A percentile compares a stretch with the other conserved stretches of the same genome.
Conservation (phyloP, 2,888 invertebrate genomes). For the Drosophila cognata region DNA sequence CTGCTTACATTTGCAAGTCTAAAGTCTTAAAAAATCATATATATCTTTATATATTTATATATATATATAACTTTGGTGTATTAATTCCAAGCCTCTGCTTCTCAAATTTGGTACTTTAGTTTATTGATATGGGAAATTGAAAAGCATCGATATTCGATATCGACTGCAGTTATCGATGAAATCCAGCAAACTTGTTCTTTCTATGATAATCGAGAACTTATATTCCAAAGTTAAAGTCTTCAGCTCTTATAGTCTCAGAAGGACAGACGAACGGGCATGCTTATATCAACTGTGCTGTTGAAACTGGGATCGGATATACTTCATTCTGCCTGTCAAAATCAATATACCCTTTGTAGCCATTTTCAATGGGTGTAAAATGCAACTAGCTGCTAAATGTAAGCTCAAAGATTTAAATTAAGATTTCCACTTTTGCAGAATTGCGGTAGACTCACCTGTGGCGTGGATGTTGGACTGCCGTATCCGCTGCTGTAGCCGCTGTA, state of each 20-base stretch:
- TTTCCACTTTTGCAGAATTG: not conserved
- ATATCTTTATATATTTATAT: no score
- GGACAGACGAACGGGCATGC: no score
- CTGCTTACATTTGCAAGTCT: no score
- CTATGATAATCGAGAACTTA: not conserved
- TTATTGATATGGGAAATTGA: not conserved
- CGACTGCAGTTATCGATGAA: not conserved
- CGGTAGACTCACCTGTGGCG: constrained; percentile 80
- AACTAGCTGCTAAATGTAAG: not conserved
- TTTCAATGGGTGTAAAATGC: not conserved
- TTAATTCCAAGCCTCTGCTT: no score
- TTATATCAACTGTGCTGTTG: not conserved
- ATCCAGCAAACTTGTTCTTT: not conserved
- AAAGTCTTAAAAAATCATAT: no score
- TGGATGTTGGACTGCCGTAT: constrained; percentile 84
- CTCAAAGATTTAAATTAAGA: not conserved
- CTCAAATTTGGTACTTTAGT: no score
- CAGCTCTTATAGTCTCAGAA: no score
- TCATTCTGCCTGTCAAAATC: not conserved
- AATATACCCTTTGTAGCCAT: not conserved
- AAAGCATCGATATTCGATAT: not conserved
- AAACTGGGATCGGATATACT: not conserved
- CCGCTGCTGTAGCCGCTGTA: constrained; percentile 86
- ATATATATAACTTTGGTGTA: no score
- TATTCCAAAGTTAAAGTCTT: not conserved